Percentiles rank a stretch among this genome's conserved stretches.
Evolutionary conservation across 2,888 invertebrate species (phyloP).

Genomic region (Entomobrya multifasciata): DNA sequence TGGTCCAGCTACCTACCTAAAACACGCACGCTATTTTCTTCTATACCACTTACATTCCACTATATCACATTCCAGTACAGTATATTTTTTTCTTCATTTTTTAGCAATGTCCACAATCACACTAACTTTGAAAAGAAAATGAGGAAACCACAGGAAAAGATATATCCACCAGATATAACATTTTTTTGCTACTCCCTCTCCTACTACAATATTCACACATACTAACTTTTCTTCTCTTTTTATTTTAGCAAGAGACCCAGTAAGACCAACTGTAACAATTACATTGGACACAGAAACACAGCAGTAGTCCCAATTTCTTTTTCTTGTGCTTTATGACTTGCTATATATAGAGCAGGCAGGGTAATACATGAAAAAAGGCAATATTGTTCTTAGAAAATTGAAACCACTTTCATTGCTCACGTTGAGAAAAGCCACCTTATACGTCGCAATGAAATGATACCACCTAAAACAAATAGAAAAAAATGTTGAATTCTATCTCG

Average conservation of each 20-base stretch:
- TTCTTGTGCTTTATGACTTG: not conserved
- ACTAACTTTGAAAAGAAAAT: conserved; percentile 59
- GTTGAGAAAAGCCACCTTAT: conserved; percentile 26
- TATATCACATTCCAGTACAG: not conserved
- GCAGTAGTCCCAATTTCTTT: not conserved
- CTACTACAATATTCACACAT: not conserved
- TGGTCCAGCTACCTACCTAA: conserved; percentile 47
- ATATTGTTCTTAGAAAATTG: not conserved
- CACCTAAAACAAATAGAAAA: conserved; percentile 57
- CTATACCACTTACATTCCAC: too few species aligned
- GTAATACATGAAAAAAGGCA: not conserved
- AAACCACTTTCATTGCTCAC: conserved; percentile 6
- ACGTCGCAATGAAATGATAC: conserved; percentile 51
- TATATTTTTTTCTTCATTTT: conserved; percentile 19
- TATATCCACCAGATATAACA: not conserved
- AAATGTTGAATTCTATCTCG: conserved; percentile 32
- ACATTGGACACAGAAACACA: not conserved
- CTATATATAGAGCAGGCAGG: not conserved
- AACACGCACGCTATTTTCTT: conserved; percentile 30
- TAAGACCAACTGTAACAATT: not conserved
- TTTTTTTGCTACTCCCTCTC: not conserved
- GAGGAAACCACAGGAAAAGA: conserved; percentile 34
- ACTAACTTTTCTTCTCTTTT: conserved; percentile 8
- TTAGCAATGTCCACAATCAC: conserved; percentile 34
- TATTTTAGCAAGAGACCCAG: not conserved